Evolutionary conservation across 2,888 invertebrate genomes (phyloP).

Genomic region (Papilio gigon): DNA sequence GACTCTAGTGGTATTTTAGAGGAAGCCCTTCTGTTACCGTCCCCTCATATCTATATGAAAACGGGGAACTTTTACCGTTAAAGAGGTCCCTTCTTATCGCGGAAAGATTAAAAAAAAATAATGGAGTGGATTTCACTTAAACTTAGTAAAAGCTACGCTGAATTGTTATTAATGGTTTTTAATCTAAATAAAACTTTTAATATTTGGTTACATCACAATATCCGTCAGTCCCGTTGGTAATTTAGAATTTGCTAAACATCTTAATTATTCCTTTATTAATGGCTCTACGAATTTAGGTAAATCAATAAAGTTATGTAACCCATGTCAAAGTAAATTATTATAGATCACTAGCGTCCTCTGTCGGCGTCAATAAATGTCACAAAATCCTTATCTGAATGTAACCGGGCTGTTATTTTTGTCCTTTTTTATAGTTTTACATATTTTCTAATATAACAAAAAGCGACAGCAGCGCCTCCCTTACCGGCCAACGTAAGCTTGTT

Average conservation of each 20-base stretch:
- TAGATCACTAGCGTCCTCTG: no score
- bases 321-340: no score
- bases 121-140: constrained; percentile 10
- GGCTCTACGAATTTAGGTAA: no score
- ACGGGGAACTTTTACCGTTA: constrained; percentile 40
- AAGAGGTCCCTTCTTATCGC: constrained; percentile 19
- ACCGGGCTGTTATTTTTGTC: no score
- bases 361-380: no score
- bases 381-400: no score
- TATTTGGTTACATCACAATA: background rate
- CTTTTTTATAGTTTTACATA: no score
- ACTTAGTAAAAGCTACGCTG: background rate
- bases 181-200: background rate
- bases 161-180: background rate
- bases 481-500: no score
- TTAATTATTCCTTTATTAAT: background rate
- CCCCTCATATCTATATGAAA: constrained; percentile 43
- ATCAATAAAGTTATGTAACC: no score
- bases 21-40: constrained; percentile 44
- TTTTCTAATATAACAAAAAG: no score
- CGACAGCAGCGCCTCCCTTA: no score
- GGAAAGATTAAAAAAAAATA: constrained; percentile 18
- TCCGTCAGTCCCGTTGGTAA: no score
- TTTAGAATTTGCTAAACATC: background rate
- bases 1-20: constrained; percentile 42